phyloP scores from a whole-genome alignment of 2,888 invertebrate species.

The Phrixothrix hirtus region DNA sequence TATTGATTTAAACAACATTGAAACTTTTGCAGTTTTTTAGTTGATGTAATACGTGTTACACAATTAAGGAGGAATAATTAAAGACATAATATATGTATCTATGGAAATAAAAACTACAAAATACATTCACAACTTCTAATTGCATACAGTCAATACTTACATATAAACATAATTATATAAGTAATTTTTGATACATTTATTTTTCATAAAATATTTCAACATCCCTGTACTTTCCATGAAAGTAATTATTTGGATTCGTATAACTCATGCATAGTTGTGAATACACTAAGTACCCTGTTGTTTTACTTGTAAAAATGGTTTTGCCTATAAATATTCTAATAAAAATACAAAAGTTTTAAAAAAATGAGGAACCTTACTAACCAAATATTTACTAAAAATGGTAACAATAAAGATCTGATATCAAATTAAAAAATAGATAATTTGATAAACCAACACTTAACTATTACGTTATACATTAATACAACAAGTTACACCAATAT shows the following conservation, averaged over 20 bases:
- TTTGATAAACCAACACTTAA: slow-evolving; percentile 21
- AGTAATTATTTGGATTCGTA: slow-evolving; percentile 21
- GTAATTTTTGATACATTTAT: slow-evolving; percentile 23
- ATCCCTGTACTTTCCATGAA: slow-evolving; percentile 28
- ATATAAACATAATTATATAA: slow-evolving; percentile 21
- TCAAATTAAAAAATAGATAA: slow-evolving; percentile 11
- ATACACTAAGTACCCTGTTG: slow-evolving; percentile 30
- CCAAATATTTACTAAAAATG: no score
- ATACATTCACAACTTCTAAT: slow-evolving; percentile 32
- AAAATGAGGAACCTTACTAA: slow-evolving; percentile 3
- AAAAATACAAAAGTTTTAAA: neutral
- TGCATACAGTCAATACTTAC: slow-evolving; percentile 26
- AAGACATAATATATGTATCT: no score
- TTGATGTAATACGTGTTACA: no score
- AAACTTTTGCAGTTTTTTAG: no score
- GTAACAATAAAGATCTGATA: slow-evolving; percentile 1
- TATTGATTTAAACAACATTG: neutral
- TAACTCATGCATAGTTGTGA: slow-evolving; percentile 31
- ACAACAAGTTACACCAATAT: slow-evolving; percentile 6
- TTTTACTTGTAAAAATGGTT: slow-evolving; percentile 10
- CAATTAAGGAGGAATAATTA: no score
- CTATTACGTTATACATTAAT: slow-evolving; percentile 14
- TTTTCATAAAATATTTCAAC: slow-evolving; percentile 28
- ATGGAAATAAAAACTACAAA: slow-evolving; percentile 3
- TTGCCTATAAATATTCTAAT: slow-evolving; percentile 14